Base-by-base conservation (phyloP, 2,113 vertebrate species). In the Ceyx cyanopectus region DNA sequence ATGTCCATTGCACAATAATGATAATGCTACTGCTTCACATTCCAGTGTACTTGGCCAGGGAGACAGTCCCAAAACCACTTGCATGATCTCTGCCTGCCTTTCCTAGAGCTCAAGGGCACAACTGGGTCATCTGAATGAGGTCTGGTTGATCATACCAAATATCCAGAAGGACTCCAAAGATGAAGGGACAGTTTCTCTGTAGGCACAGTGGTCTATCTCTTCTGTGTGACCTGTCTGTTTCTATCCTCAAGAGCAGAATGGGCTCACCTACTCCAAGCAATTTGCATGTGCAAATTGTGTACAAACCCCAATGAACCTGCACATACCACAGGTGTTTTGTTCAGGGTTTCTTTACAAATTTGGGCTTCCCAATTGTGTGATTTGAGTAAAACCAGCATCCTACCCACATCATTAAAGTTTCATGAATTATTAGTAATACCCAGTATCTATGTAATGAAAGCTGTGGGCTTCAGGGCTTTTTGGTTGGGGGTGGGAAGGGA, bases 381-480 rank as follows among this genome's bases (percentile, higher is more conserved):
- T 74, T 90, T 74, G 22, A 76, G 72, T 40, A 78, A 90, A 95
- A 68, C 24, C 67, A 84, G 7, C 61, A 68, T 70, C 17, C 27
- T 90, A 80, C 19, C 61, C 50, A 92, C 65, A 91, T 29, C 50
- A 69, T 65, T 93, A 76, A 53, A 6, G 5, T 77, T 89, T 92
- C 14, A 81, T 76, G 60, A 79, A 80, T 74, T 76, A 61, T 81
- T 82, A 43, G 70, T 81, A 70, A 79, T 73, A 67, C 14, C 1
- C 14, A n/a, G 13, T 45, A 40, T 72, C 92, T 79, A 87, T 51
- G 22, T 54, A 76, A 65, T 40, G 46, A 74, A 94, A 90, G 5
- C 27, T 29, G 43, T 48, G 50, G 54, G 14, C n/a, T 75, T 78
- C 16, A 19, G 29, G 80, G 12, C 6, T 53, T 73, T 90, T 85